Evolutionary conservation across 64 coral and sea anemone genomes (phyloP).

Genomic region (Stylophora pistillata): DNA sequence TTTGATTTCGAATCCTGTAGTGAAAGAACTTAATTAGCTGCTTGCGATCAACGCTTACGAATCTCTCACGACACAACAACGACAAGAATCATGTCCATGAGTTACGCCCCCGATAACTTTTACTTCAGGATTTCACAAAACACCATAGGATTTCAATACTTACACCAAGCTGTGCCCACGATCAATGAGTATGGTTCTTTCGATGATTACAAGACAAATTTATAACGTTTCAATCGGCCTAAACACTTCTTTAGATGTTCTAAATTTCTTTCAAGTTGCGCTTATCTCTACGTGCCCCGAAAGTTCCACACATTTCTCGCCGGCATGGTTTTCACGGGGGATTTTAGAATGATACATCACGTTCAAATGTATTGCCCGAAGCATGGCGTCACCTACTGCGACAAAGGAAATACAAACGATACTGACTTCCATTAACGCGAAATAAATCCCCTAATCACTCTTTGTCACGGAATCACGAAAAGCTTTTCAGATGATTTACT

Average conservation of each 20-base stretch:
- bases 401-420: not conserved
- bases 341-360: not conserved
- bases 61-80: too few species aligned
- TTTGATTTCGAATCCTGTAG: not conserved
- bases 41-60: not conserved
- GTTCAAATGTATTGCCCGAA: not conserved
- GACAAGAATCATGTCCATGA: too few species aligned
- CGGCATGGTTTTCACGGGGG: not conserved
- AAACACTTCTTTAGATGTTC: not conserved
- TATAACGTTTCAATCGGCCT: too few species aligned
- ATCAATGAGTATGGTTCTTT: too few species aligned
- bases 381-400: not conserved
- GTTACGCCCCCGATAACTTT: too few species aligned
- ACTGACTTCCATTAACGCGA: constrained; percentile 1
- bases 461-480: constrained; percentile 18
- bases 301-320: not conserved
- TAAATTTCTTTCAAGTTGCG: not conserved
- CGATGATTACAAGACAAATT: too few species aligned
- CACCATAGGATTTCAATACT: too few species aligned
- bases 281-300: not conserved
- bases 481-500: not conserved
- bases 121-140: too few species aligned
- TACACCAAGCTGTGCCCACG: too few species aligned
- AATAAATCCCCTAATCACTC: not conserved
- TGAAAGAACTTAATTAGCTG: not conserved